These are phyloP conservation scores for Plodia interpunctella DNA, from an alignment of 1,140 invertebrate species.

Conservation along the genomic window DNA sequence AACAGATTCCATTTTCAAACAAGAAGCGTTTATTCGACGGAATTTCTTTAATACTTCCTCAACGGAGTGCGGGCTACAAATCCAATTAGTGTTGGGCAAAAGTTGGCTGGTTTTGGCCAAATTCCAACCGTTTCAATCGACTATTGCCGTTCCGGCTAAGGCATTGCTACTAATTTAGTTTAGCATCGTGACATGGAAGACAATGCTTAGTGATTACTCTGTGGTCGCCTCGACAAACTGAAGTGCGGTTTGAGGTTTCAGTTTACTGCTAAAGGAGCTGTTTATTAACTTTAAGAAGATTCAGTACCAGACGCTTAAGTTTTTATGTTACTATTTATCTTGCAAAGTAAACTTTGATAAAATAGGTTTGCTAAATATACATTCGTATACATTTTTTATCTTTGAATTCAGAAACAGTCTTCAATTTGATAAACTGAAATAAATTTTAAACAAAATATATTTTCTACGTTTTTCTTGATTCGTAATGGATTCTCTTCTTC, in stretches of 20 bases:
- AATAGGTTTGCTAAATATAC: no score
- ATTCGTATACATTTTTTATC: no score
- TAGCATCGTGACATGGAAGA: constrained; percentile 35
- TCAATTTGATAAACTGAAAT: no score
- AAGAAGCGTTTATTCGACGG: constrained; percentile 11
- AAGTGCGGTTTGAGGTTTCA: background rate
- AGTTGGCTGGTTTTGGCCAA: constrained; percentile 54
- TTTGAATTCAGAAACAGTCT: no score
- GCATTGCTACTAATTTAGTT: constrained; percentile 44
- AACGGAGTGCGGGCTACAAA: constrained; percentile 43
- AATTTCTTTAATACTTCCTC: constrained; percentile 26
- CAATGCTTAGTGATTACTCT: constrained; percentile 41
- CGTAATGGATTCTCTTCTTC: no score
- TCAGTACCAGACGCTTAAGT: no score
- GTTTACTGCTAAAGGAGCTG: background rate
- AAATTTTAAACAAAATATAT: no score
- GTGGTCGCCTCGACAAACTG: constrained; percentile 11
- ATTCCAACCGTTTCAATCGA: constrained; percentile 55
- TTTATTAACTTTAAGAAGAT: background rate
- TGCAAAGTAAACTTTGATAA: no score
- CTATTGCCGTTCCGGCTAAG: constrained; percentile 41
- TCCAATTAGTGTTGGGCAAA: constrained; percentile 63
- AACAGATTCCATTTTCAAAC: background rate
- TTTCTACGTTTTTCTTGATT: no score
- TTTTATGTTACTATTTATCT: no score